phyloP scores from a whole-genome alignment of 2,113 vertebrate genomes.

The Bombycilla garrulus region DNA sequence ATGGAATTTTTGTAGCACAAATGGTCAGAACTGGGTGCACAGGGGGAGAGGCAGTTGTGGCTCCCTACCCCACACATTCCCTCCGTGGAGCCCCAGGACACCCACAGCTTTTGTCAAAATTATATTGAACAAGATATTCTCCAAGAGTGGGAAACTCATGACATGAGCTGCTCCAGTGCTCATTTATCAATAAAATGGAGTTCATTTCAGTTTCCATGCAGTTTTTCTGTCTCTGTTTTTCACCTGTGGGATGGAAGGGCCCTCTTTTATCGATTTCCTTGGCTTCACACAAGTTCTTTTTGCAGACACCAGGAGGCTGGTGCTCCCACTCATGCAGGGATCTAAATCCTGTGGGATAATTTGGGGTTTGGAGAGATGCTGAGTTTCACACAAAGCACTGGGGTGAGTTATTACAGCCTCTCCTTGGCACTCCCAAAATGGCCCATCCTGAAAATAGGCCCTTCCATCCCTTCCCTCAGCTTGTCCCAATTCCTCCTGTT shows the following conservation, averaged over 20 bases:
- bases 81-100: rapidly evolving
- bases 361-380: neutral
- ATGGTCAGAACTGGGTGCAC: neutral
- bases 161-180: neutral
- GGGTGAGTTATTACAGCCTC: neutral
- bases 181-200: neutral
- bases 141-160: neutral
- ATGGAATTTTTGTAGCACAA: neutral
- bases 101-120: neutral
- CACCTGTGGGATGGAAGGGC: neutral
- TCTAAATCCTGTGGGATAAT: neutral
- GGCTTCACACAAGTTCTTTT: neutral
- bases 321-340: neutral
- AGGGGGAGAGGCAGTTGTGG: rapidly evolving
- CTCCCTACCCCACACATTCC: rapidly evolving
- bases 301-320: rapidly evolving
- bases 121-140: neutral
- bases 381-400: neutral
- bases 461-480: neutral
- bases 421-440: rapidly evolving
- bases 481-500: neutral
- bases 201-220: neutral
- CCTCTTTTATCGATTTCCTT: neutral
- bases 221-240: neutral
- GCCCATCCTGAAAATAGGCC: neutral